phyloP scores from a whole-genome alignment of 2,888 invertebrate genomes.

The Stictocephala bisonia region DNA sequence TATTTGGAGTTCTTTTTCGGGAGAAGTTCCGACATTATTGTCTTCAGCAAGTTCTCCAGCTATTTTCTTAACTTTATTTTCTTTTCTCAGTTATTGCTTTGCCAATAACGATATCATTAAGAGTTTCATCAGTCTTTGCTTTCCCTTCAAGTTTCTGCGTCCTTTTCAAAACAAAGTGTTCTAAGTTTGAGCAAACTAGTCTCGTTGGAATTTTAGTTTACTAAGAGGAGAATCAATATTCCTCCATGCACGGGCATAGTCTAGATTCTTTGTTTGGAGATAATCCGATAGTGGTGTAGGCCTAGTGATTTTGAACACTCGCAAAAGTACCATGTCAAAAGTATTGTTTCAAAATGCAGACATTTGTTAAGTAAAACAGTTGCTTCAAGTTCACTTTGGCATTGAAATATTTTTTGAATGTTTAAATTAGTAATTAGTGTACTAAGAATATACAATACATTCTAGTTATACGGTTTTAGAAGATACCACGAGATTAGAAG shows the following conservation, averaged over 20 bases:
- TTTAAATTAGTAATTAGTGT: no score
- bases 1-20: background rate
- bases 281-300: slow-evolving; percentile 23
- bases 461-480: no score
- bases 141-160: background rate
- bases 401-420: no score
- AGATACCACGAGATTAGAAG: no score
- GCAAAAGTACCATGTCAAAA: slow-evolving; percentile 2
- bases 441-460: no score
- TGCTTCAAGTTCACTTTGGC: no score
- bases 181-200: background rate
- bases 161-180: background rate
- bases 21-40: background rate
- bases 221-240: background rate
- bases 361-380: background rate
- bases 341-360: background rate
- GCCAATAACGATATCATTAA: background rate
- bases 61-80: slow-evolving; percentile 2
- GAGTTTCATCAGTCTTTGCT: background rate
- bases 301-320: background rate
- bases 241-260: slow-evolving; percentile 15
- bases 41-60: background rate
- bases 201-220: background rate
- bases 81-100: background rate
- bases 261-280: slow-evolving; percentile 10